Conservation (phyloP, 2,113 vertebrate species). For the Trogon melanurus region DNA sequence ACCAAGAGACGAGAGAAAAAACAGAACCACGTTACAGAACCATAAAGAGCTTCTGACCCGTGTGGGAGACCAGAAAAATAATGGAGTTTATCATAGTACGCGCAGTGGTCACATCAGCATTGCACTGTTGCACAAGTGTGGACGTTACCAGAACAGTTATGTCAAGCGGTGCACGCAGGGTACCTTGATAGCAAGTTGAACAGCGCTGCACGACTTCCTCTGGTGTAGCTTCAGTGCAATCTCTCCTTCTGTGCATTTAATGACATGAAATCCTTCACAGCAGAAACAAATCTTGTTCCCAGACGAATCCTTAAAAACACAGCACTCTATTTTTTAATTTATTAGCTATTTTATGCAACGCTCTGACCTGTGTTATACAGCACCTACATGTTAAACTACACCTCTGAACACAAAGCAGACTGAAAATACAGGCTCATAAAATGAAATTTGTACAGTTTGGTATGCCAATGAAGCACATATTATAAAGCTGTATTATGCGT, state of each 20-base stretch:
- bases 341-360: background rate
- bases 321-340: background rate
- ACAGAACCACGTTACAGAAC: background rate
- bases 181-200: constrained; percentile 87
- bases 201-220: constrained; percentile 78
- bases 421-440: background rate
- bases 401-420: background rate
- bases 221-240: constrained; percentile 80
- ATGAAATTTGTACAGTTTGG: background rate
- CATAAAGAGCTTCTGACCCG: background rate
- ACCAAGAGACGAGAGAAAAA: background rate
- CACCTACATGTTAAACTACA: background rate
- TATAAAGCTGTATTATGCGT: background rate
- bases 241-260: constrained; percentile 79
- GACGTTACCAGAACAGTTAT: background rate
- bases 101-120: background rate
- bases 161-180: too few relatives aligned
- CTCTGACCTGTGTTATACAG: background rate
- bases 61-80: background rate
- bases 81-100: background rate
- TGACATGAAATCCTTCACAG: constrained; percentile 78
- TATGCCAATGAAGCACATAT: background rate
- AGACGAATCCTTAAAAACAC: constrained; percentile 70
- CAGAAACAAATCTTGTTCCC: constrained; percentile 83
- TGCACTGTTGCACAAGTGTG: background rate